A percentile compares a stretch with the other conserved stretches of the same genome.
phyloP scores from a whole-genome alignment of 2,888 invertebrate species.

The Drosophila emarginata region DNA sequence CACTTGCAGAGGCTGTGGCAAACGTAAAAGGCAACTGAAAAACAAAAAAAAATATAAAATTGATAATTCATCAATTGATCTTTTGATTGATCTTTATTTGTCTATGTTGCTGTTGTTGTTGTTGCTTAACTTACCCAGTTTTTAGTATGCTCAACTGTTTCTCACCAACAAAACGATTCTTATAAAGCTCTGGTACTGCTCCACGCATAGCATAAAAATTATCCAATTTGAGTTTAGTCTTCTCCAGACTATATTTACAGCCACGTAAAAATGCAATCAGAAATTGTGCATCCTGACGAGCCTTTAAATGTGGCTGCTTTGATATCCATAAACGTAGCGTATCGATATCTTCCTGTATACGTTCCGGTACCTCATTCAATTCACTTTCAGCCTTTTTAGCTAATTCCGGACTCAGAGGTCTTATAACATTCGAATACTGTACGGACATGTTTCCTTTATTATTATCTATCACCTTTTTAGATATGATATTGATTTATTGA shows the following conservation, averaged over 20 bases:
- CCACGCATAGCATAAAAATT: slow-evolving; percentile 85
- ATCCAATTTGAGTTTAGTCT: slow-evolving; percentile 85
- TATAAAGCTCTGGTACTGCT: slow-evolving; percentile 85
- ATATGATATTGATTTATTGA: slow-evolving; percentile 61
- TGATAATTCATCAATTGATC: background rate
- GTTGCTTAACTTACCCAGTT: slow-evolving; percentile 69
- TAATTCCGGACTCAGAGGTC: slow-evolving; percentile 75
- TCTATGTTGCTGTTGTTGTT: too few relatives aligned
- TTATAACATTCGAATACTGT: slow-evolving; percentile 50
- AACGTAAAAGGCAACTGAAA: slow-evolving; percentile 72
- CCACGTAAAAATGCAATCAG: slow-evolving; percentile 84
- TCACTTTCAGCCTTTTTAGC: slow-evolving; percentile 82
- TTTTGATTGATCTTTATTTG: slow-evolving; percentile 19
- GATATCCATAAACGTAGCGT: slow-evolving; percentile 83
- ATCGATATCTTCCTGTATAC: slow-evolving; percentile 79
- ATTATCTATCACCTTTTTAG: slow-evolving; percentile 35
- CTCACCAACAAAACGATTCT: slow-evolving; percentile 78
- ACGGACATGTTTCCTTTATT: slow-evolving; percentile 41
- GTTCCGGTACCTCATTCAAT: slow-evolving; percentile 83
- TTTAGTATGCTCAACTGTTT: slow-evolving; percentile 75
- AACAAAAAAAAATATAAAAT: background rate
- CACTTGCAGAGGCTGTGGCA: slow-evolving; percentile 80
- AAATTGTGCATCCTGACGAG: slow-evolving; percentile 83
- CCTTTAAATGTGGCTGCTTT: slow-evolving; percentile 83
- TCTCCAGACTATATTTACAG: slow-evolving; percentile 84